Evolutionary conservation across 2,797 vertebrate genomes (phyloP).

Genomic region (Echeneis naucrates): DNA sequence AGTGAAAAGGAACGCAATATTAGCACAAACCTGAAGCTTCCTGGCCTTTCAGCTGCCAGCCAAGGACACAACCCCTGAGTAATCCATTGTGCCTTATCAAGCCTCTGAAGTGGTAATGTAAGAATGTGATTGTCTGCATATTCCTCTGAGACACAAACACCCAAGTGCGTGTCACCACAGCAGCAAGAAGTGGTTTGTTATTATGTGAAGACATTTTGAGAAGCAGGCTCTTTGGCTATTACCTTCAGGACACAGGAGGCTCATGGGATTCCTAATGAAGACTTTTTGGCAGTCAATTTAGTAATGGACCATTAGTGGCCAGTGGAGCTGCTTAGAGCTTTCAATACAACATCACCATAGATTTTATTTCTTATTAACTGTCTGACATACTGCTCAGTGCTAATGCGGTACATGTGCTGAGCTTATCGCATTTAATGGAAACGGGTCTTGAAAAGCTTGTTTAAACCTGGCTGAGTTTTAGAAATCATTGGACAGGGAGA

Average conservation of each 20-base stretch:
- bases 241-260: not conserved
- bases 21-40: not conserved
- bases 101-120: constrained; percentile 15
- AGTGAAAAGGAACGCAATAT: not conserved
- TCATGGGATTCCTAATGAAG: constrained; percentile 25
- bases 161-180: not conserved
- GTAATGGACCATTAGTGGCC: constrained; percentile 9
- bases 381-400: constrained; percentile 22
- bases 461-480: constrained; percentile 25
- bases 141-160: constrained; percentile 18
- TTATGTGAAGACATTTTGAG: constrained; percentile 37
- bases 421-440: constrained; percentile 31
- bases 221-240: constrained; percentile 9
- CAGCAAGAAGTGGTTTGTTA: not conserved
- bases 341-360: constrained; percentile 2
- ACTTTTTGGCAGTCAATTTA: constrained; percentile 19
- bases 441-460: constrained; percentile 27
- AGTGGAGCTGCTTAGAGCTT: constrained; percentile 1
- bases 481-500: constrained; percentile 42
- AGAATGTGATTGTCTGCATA: constrained; percentile 14
- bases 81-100: not conserved
- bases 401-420: not conserved
- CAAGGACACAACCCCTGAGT: not conserved
- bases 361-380: constrained; percentile 22
- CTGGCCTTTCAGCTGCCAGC: not conserved